Evolutionary conservation across 1,140 invertebrate species (phyloP).

Genomic region (Globodera rostochiensis): DNA sequence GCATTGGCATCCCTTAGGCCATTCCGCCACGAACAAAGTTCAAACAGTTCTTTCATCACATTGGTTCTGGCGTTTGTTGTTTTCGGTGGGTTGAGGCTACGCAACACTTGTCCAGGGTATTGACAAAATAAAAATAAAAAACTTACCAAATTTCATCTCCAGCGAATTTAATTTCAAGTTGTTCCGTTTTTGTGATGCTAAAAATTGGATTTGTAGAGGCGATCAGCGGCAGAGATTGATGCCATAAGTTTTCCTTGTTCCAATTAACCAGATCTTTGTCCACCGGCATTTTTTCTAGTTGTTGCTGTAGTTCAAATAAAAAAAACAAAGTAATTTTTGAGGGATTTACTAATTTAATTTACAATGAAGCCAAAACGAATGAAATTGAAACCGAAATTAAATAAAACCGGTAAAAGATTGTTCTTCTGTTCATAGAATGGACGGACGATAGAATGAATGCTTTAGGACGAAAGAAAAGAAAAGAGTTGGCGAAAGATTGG

Average conservation of each 20-base stretch:
- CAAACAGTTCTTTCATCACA: no score
- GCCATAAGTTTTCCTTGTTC: constrained; percentile 23
- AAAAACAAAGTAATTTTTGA: background rate
- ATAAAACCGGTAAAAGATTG: background rate
- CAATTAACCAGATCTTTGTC: constrained; percentile 12
- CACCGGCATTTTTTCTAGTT: background rate
- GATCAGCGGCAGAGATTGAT: background rate
- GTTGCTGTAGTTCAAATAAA: background rate
- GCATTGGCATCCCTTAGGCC: no score
- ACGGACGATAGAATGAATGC: background rate
- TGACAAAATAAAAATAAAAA: background rate
- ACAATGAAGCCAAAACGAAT: background rate
- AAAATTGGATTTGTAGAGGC: background rate
- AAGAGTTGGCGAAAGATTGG: background rate
- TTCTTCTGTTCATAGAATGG: background rate
- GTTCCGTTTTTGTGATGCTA: background rate
- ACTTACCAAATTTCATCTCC: background rate
- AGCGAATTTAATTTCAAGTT: background rate
- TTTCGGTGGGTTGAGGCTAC: no score
- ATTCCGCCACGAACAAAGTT: no score
- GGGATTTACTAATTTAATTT: background rate
- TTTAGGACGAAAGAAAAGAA: constrained; percentile 13
- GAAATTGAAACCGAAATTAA: background rate
- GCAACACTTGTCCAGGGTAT: no score
- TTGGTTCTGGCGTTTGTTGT: no score